These are phyloP conservation scores for Tanypteryx hageni DNA, from an alignment of 2,888 invertebrate species.

Conservation along the genomic window DNA sequence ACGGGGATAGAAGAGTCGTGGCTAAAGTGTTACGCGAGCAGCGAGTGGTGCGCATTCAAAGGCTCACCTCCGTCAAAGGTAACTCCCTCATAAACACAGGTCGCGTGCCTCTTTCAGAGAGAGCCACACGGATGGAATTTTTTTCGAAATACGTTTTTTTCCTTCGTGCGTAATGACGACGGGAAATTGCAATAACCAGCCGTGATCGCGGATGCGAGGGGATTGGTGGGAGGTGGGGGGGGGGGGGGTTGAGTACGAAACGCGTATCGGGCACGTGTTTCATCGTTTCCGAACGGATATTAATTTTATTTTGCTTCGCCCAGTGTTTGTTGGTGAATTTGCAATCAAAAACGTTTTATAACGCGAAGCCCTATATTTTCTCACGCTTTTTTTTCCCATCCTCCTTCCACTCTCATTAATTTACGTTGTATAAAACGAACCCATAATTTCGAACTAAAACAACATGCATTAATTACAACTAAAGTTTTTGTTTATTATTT, in stretches of 20 bases:
- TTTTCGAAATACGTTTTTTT: neutral
- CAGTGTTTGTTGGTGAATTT: no score
- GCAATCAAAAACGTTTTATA: no score
- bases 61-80: slow-evolving; percentile 5
- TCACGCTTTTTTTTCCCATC: no score
- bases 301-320: neutral
- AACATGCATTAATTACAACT: no score
- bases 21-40: neutral
- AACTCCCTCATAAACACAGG: neutral
- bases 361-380: no score
- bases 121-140: neutral
- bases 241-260: neutral
- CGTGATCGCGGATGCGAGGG: neutral
- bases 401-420: no score
- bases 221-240: neutral
- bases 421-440: no score
- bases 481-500: no score
- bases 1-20: neutral
- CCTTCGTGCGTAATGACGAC: neutral
- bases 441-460: no score
- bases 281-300: neutral
- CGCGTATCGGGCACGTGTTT: neutral
- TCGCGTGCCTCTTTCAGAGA: neutral
- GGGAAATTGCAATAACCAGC: neutral
- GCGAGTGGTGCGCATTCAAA: neutral